Evolutionary conservation across 2,113 vertebrate genomes (phyloP), one percentile per base, ranked within the genome.

Genomic region (Grus americana): DNA sequence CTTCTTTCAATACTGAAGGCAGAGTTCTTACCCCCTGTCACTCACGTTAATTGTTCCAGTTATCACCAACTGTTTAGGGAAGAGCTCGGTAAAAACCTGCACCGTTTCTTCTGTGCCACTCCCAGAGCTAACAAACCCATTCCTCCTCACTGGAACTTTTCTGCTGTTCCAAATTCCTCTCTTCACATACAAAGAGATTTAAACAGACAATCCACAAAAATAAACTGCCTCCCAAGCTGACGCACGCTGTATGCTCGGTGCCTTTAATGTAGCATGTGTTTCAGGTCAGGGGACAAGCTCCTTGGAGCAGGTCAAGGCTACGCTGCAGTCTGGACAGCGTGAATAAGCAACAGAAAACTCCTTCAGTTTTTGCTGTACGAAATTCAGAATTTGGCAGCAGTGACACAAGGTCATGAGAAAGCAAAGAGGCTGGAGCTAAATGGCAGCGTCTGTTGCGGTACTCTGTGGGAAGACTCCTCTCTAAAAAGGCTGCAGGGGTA

Each of bases 171-270:
- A 55, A 36, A 55, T 20, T 21, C n/a, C 46, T 61, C 71, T 78
- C 46, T 55, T 66, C 42, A 12, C 13, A 5, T 38, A 27, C 78
- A 32, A 6, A 79, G 63, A 58, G 75, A 5, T 59, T 49, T 1
- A 9, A 17, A 27, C 42, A 62, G 27, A 15, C 26, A 27, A 27
- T 26, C 46, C 38, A 54, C 24, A 78, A 24, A 52, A 27, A 4
- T 5, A 8, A 59, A 21, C 36, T 44, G 46, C 71, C 40, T 40
- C 10, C 42, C 11, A 15, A 8, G 44, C 29, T 32, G 62, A 5
- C 78, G 14, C 32, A 2, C 8, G 0, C n/a, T 12, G 9, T 59
- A 15, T 2, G 49, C 20, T 22, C 3, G 16, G 15, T 32, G 16
- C 58, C 70, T 47, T n/a, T 20, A 10, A 9, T 2, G 49, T 4